Evolutionary conservation across 1,140 invertebrate genomes (phyloP), one percentile per base, ranked within the genome.

Genomic region (Sitophilus oryzae): DNA sequence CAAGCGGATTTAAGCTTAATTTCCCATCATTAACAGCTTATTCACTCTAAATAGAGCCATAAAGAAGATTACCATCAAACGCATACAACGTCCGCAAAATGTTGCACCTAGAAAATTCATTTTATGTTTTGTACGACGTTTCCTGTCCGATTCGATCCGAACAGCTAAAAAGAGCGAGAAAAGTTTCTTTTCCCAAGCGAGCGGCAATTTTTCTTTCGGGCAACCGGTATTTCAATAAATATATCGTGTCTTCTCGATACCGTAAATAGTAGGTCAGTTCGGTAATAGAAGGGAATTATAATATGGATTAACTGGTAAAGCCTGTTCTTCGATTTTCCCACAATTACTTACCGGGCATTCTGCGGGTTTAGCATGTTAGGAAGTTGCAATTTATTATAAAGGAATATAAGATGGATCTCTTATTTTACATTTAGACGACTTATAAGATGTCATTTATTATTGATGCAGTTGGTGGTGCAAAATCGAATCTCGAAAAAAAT

Each of bases 181-280:
- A 21, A 42, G 40, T 42, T 42, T n/a, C 18, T 42, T 19, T 42
- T 42, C 40, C 19, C 40, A 42, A 21, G 40, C 18, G 19, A 19
- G 21, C 15, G 19, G 4, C 19, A 4, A 19, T 42, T 5, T n/a
- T 6, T 5, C 19, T 8, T 11, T 20, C 1, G 40, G 15, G n/a
- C 19, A 42, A 42, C 40, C 40, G 9, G 40, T 42, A 19, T n/a
- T 18, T 42, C 1, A 42, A n/a, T 5, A 42, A 18, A 4, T 21
- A 21, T 42, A 9, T 11, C 10, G 18, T 42, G 15, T 21, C 19
- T 4, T 42, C n/a, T 2, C 19, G n/a, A 18, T 21, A 19, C 16
- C n/a, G 40, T 42, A 42, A n/a, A 30, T 30, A 30, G 25, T 30
- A 30, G 25, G 25, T 30, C 25, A 30, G 25, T 30, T 30, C 5